These are phyloP conservation scores for Acipenser transmontanus DNA, from an alignment of 2,797 vertebrate species.

Conservation along the genomic window DNA sequence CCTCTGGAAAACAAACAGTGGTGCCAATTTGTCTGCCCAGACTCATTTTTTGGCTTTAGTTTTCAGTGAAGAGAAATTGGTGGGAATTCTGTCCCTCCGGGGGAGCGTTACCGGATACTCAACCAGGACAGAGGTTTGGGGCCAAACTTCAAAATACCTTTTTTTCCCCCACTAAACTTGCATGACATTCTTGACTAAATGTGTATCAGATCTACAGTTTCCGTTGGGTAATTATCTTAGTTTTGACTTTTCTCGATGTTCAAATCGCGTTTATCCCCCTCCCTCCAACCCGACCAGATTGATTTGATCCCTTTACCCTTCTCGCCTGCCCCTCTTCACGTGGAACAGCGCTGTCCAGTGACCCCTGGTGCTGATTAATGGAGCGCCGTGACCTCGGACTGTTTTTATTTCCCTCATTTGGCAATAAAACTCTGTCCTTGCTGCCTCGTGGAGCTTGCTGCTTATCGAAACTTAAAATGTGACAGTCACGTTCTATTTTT, in stretches of 20 bases:
- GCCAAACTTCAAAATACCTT: slow-evolving; percentile 39
- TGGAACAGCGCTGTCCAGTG: slow-evolving; percentile 68
- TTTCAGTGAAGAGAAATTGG: slow-evolving; percentile 22
- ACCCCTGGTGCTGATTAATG: slow-evolving; percentile 82
- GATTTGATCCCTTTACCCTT: slow-evolving; percentile 35
- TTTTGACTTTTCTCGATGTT: slow-evolving; percentile 23
- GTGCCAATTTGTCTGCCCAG: slow-evolving; percentile 70
- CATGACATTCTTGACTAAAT: slow-evolving; percentile 46
- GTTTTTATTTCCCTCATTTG: slow-evolving; percentile 66
- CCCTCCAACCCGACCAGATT: slow-evolving; percentile 30
- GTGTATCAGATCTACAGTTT: slow-evolving; percentile 48
- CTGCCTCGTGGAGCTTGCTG: not conserved
- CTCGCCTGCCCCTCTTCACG: slow-evolving; percentile 42
- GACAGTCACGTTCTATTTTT: no score
- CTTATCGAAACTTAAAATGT: no score
- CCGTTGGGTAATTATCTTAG: slow-evolving; percentile 35
- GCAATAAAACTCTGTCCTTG: slow-evolving; percentile 45
- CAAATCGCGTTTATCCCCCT: not conserved
- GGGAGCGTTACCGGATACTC: slow-evolving; percentile 53
- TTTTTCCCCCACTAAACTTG: slow-evolving; percentile 10
- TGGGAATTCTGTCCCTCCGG: slow-evolving; percentile 51
- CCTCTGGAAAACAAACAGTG: slow-evolving; percentile 25
- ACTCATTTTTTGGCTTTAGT: slow-evolving; percentile 54
- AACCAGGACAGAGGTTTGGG: slow-evolving; percentile 53
- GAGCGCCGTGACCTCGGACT: slow-evolving; percentile 59